Base-by-base conservation (phyloP, 2,113 vertebrate species). In the Aphyosemion australe region DNA sequence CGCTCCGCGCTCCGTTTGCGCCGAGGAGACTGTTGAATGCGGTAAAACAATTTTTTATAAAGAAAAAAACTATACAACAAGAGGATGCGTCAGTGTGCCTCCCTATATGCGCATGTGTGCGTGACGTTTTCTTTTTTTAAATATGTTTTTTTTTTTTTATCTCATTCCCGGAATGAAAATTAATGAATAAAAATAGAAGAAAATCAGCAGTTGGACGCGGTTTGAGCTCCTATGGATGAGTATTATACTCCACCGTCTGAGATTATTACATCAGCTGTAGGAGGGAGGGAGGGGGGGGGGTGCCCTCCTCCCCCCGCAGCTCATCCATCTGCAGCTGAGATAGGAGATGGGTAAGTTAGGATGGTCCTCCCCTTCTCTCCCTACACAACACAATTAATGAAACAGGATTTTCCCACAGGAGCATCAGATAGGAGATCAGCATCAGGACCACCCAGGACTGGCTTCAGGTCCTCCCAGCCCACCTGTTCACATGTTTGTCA, bases 21-120 rank as follows among this genome's bases (percentile, higher is more conserved):
- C 54, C 65, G 59, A 55, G 81, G 83, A 84, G 83, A 88, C 91
- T 91, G 91, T 88, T 91, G 91, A 90, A 93, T 92, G 93, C 91
- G 86, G 90, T 83, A 84, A 88, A 52, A 48, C 31, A 83, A 84
- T 81, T n/a, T 26, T 26, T 26, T 26, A 2, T 5, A 63, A 43
- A 31, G 43, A 46, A 53, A 68, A 76, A 76, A 63, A 88, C 90
- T 76, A 75, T 78, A 84, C 79, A 81, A 86, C 79, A 78, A 92
- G 84, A 42, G 41, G 84, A 89, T 88, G 88, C 88, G 87, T 89
- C 88, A 90, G 83, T 80, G 82, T 81, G 76, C 78, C 72, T 54
- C 62, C 71, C 79, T 82, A 72, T 86, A 72, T 86, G 89, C 89
- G 84, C 80, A 88, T 84, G 80, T 86, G 87, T 87, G 85, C 79